These are phyloP conservation scores for Pararge aegeria DNA, from an alignment of 1,140 invertebrate genomes.

Conservation along the genomic window DNA sequence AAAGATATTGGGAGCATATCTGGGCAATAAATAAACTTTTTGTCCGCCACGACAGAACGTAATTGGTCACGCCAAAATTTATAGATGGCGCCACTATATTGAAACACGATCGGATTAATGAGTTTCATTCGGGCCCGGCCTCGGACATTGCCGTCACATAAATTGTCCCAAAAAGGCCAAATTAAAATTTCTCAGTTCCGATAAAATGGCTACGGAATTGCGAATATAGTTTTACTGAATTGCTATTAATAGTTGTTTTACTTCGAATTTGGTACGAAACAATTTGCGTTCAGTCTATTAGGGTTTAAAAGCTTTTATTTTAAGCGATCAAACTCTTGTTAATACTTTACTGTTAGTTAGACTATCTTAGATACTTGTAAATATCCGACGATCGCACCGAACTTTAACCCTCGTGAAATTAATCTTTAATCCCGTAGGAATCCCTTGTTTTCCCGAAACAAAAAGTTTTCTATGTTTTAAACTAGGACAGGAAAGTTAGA, in stretches of 20 bases:
- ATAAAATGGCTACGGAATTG: slow-evolving; percentile 7
- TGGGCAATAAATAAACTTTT: slow-evolving; percentile 46
- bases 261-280: background rate
- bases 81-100: slow-evolving; percentile 49
- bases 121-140: slow-evolving; percentile 35
- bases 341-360: too few relatives aligned
- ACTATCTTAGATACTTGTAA: too few relatives aligned
- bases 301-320: background rate
- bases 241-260: slow-evolving; percentile 7
- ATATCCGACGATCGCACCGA: too few relatives aligned
- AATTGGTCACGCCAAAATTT: slow-evolving; percentile 49
- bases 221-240: background rate
- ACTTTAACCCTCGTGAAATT: too few relatives aligned
- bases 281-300: background rate
- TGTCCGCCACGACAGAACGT: slow-evolving; percentile 31
- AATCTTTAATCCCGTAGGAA: too few relatives aligned
- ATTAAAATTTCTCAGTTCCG: slow-evolving; percentile 29
- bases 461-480: too few relatives aligned
- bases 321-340: too few relatives aligned
- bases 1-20: slow-evolving; percentile 30
- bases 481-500: too few relatives aligned
- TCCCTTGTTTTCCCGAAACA: too few relatives aligned
- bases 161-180: slow-evolving; percentile 31
- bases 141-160: slow-evolving; percentile 24
- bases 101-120: slow-evolving; percentile 51